These are phyloP conservation scores for Fulica atra DNA, from an alignment of 2,113 vertebrate species.

Conservation along the genomic window DNA sequence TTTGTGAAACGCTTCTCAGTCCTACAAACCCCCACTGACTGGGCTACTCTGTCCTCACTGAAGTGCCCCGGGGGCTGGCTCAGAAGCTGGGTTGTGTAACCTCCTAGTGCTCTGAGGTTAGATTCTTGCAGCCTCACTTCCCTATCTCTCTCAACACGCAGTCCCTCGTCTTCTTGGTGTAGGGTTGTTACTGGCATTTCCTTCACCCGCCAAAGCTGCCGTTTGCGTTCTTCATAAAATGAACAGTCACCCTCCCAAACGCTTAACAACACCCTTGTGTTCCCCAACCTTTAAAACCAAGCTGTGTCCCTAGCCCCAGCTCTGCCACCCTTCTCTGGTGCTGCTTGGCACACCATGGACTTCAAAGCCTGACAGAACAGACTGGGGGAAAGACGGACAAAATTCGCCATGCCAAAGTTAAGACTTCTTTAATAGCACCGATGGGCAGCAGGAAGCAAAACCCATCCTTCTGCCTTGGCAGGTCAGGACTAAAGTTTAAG, in stretches of 20 bases:
- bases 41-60: not conserved
- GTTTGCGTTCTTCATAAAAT: not conserved
- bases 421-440: not conserved
- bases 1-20: not conserved
- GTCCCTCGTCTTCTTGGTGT: not conserved
- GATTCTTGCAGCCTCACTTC: conserved; percentile 24
- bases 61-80: not conserved
- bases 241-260: not conserved
- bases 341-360: not conserved
- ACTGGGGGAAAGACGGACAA: not conserved
- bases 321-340: not conserved
- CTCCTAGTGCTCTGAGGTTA: not conserved
- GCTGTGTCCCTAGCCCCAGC: not conserved
- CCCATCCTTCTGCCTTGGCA: not conserved
- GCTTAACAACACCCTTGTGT: not conserved
- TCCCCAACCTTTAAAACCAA: not conserved
- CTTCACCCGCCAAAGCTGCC: not conserved
- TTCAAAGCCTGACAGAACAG: not conserved
- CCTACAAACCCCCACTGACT: not conserved
- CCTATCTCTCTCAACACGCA: not conserved
- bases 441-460: not conserved
- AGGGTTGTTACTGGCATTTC: not conserved
- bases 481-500: not conserved
- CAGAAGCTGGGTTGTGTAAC: not conserved
- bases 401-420: not conserved